Evolutionary conservation across 2,888 invertebrate species (phyloP).

Genomic region (Dynastes grantii): DNA sequence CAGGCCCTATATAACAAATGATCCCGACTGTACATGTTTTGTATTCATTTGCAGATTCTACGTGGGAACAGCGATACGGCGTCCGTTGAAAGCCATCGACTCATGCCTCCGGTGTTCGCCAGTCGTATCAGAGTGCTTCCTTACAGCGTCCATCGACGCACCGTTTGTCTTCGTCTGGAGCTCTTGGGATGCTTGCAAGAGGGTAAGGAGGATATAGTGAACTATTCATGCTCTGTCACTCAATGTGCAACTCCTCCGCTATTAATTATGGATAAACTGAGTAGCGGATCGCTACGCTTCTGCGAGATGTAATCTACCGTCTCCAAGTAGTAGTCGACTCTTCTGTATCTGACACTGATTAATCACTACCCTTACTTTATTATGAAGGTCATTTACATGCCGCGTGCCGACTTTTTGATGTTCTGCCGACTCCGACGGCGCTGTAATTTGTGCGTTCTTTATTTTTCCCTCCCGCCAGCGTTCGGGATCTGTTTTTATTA

Average conservation of each 20-base stretch:
- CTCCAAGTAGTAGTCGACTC: slow-evolving; percentile 50
- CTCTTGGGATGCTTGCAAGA: slow-evolving; percentile 81
- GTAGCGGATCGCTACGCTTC: slow-evolving; percentile 56
- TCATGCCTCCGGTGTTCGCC: slow-evolving; percentile 82
- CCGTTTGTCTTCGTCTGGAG: slow-evolving; percentile 84
- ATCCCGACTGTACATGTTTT: slow-evolving; percentile 41
- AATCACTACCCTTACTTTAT: slow-evolving; percentile 58
- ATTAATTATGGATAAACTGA: slow-evolving; percentile 64
- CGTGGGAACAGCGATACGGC: slow-evolving; percentile 84
- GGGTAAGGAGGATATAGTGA: slow-evolving; percentile 71
- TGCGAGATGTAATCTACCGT: slow-evolving; percentile 56
- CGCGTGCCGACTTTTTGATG: slow-evolving; percentile 53
- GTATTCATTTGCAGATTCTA: slow-evolving; percentile 75
- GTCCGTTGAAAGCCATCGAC: slow-evolving; percentile 77
- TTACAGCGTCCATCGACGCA: slow-evolving; percentile 80
- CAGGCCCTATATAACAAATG: slow-evolving; percentile 34
- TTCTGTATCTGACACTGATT: slow-evolving; percentile 61
- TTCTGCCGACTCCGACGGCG: slow-evolving; percentile 48
- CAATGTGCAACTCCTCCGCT: slow-evolving; percentile 59
- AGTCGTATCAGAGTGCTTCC: slow-evolving; percentile 82
- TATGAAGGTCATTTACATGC: slow-evolving; percentile 59
- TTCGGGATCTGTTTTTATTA: slow-evolving; percentile 47
- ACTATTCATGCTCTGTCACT: slow-evolving; percentile 63
- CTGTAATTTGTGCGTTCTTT: slow-evolving; percentile 48
- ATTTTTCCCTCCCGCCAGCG: slow-evolving; percentile 26